These are phyloP conservation scores for Drosophila bocqueti DNA, from an alignment of 1,140 invertebrate genomes.

Conservation along the genomic window DNA sequence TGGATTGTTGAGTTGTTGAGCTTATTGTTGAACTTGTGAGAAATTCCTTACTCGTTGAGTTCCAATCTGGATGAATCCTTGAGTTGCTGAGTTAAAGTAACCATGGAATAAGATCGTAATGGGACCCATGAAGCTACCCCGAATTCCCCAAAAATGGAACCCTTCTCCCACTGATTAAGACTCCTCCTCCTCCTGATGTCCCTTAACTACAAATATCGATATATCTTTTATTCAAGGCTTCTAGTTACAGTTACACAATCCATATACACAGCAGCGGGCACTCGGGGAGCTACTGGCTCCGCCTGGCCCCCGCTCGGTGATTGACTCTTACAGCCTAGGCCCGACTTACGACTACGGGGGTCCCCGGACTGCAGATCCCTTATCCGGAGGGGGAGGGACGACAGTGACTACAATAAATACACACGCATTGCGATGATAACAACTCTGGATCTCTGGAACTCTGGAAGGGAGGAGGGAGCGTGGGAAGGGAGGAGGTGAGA, in stretches of 20 bases:
- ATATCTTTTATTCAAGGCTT: conserved; percentile 30
- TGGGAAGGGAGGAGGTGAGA: not conserved
- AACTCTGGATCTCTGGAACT: not conserved
- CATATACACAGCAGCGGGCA: conserved; percentile 11
- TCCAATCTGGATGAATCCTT: not conserved
- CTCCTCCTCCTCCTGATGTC: not conserved
- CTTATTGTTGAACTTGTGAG: not conserved
- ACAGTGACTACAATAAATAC: conserved; percentile 81
- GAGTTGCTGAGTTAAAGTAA: not conserved
- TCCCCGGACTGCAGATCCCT: conserved; percentile 4
- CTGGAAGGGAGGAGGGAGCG: not conserved
- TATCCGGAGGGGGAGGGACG: conserved; percentile 20
- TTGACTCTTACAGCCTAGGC: conserved; percentile 76
- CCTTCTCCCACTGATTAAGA: not conserved
- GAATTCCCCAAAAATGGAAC: not conserved
- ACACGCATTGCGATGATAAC: conserved; percentile 38
- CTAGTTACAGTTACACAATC: conserved; percentile 33
- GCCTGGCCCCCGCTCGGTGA: conserved; percentile 4
- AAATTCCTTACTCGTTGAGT: not conserved
- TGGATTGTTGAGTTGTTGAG: not conserved
- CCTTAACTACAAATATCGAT: conserved; percentile 31
- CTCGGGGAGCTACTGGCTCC: not conserved
- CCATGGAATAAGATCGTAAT: no score
- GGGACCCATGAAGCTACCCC: no score
- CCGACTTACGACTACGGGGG: conserved; percentile 36